Base-by-base conservation (phyloP, 2,113 vertebrate species). In the Oryzias curvinotus region DNA sequence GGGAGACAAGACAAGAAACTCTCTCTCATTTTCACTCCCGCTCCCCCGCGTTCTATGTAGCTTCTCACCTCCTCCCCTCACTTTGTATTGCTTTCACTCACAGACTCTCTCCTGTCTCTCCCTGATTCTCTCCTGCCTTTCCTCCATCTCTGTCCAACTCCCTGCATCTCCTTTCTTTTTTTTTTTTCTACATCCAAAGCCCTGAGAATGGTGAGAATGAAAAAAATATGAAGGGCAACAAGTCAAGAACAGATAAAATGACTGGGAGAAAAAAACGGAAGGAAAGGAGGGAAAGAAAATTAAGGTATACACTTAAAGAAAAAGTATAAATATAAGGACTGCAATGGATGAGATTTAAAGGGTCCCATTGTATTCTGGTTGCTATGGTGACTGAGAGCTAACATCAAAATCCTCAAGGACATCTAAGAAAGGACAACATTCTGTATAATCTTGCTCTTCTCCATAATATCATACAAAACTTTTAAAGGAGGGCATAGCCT, bases 341-440 rank as follows among this genome's bases (percentile, higher is more conserved):
- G 66, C 55, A 70, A 72, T 62, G 65, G 74, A 63, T 88, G 63
- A 5, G 68, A 80, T 85, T 87, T 82, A 80, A 89, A 87, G 62
- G 76, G 30, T 76, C 63, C 75, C 71, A 85, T 90, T 90, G 88
- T 90, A 78, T 90, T 87, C 55, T 57, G 76, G 91, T 91, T 87
- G 86, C 89, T 79, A 90, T 90, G 78, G 89, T 68, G 84, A 92
- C 89, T 48, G 76, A 72, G 78, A 87, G 75, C 70, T 75, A 83
- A 87, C 16, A 90, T 89, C 75, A 28, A 83, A 91, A 90, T 90
- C 82, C 78, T 84, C 59, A 75, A 82, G 65, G 91, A 88, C 73
- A 69, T 72, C 82, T 88, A 82, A 87, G 79, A 72, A 57, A 68
- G 68, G 71, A 85, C 80, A 76, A 73, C 85, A 74, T 81, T 77